Base-by-base conservation (phyloP, 2,797 vertebrate species). In the Channallabes apus region DNA sequence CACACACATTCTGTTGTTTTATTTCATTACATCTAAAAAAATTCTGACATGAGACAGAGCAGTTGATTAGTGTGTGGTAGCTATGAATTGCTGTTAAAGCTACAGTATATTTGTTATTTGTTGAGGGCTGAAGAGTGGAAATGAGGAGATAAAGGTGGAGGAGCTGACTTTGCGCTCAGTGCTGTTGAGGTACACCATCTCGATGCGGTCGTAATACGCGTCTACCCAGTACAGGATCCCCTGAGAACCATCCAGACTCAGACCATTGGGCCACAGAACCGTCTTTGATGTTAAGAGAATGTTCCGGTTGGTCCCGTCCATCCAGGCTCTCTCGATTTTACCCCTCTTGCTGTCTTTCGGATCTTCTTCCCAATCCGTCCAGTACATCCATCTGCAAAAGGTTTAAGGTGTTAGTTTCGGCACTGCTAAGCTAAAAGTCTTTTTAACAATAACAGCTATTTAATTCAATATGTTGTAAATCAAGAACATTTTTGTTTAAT, bases 361-460 rank as follows among this genome's bases (percentile, higher is more conserved):
- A 91, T 99, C 97, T 84, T 99, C 98, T 89, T 99, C 98, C 98
- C 98, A 99, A 92, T 99, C 98, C 0, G 98, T 99, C 98, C 98
- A 99, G 92, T 99, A 99, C 97, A 99, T 98, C 97, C 96, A 99
- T 90, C 98, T 99, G 85, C n/a, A 41, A 78, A 54, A 59, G 20
- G 27, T 46, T 24, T 9, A 80, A 6, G 0, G 1, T 77, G 0
- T 4, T 7, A 56, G 51, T 20, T 35, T 14, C 2, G 32, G 29
- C 27, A 22, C 0, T 24, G 29, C 20, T 9, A 29, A 73, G 41
- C 69, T 15, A 24, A 51, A 0, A n/a, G 4, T 5, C 3, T 24
- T 56, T 54, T 3, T 51, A 29, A 15, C 5, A 75, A 51, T 11
- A 46, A 46, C 14, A 73, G 5, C 11, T 51, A n/a, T 17, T 51